Base-by-base conservation (phyloP, 2,888 invertebrate species). In the Caenorhabditis doughertyi region DNA sequence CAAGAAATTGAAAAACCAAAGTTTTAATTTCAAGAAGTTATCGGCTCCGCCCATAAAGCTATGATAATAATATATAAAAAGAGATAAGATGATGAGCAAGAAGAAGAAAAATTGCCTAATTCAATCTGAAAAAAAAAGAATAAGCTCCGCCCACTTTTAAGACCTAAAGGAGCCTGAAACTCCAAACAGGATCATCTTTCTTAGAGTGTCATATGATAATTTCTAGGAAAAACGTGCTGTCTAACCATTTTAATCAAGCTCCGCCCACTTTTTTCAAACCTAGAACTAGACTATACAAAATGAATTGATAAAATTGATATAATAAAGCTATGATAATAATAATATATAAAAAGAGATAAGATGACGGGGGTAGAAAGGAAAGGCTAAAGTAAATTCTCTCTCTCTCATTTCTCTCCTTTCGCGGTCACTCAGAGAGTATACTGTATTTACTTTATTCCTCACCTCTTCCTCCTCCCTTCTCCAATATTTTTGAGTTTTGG, bases 361-460 rank as follows among this genome's bases (percentile, higher is more conserved):
- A 29, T 49, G n/a, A 29, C 1, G 23, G 27, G 29, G 29, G 25
- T 8, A 27, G 27, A 27, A 8, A 21, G 53, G 16, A 27, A 11
- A 53, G 44, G 23, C 23, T 42, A 62, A 60, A 44, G 62, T 62
- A 25, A 62, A 58, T 39, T 21, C 5, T 32, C 32, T 32, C 32
- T 32, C 18, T 49, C 5, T 49, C 39, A 18, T 58, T 18, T 39
- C 18, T 27, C 44, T 55, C 62, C 27, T 44, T 29, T 23, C 25
- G 25, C 23, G 42, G 44, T 39, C 39, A 39, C 39, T 29, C 4
- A 18, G 4, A 39, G 58, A 32, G 51, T 35, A 16, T 71, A 72
- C 72, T 72, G 72, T 72, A 72, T 72, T 72, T 72, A 72, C 72
- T 25, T 32, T 13, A 39, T 39, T 39, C 16, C 39, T 13, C 39